Evolutionary conservation across 2,888 invertebrate genomes (phyloP), one percentile per base, ranked within the genome.

Genomic region (Altica lythri): DNA sequence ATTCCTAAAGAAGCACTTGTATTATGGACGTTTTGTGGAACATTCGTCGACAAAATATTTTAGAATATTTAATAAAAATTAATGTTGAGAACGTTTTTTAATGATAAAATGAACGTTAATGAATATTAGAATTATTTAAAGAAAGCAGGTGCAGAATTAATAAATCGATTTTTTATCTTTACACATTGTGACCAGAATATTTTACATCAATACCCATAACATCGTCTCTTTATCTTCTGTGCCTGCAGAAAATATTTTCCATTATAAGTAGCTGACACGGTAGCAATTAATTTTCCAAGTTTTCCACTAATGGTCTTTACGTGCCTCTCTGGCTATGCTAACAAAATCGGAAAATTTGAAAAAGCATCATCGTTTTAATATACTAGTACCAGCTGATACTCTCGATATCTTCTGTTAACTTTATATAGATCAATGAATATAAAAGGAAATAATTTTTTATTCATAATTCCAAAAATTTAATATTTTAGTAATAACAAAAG

Each of bases 231-330:
- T 42, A 40, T 40, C 40, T 32, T 32, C 9, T 5, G 22, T 19
- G 5, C 18, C 38, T 22, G 30, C 22, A 42, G 32, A 49, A 49
- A 42, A 49, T 49, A 40, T 49, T 49, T 49, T 40, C 49, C 49
- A 34, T 49, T 49, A 32, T 49, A 49, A 49, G 40, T 49, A 40
- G 49, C 49, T 32, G 49, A 40, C 49, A 40, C 18, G 19, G 32
- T 49, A 12, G 40, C 49, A 40, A 49, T 49, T 49, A 49, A 49
- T 49, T 49, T 49, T 22, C 49, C 49, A 49, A 49, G 49, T 49
- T 49, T 49, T 49, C 40, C 49, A 42, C 42, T 49, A 49, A 49
- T 49, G 49, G 49, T 27, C 42, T 40, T 40, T 49, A 49, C 49
- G 49, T 49, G 49, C 49, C 22, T 49, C 49, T 22, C 16, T 12